phyloP scores from a whole-genome alignment of 2,888 invertebrate genomes.

The Chrysolina haemoptera region DNA sequence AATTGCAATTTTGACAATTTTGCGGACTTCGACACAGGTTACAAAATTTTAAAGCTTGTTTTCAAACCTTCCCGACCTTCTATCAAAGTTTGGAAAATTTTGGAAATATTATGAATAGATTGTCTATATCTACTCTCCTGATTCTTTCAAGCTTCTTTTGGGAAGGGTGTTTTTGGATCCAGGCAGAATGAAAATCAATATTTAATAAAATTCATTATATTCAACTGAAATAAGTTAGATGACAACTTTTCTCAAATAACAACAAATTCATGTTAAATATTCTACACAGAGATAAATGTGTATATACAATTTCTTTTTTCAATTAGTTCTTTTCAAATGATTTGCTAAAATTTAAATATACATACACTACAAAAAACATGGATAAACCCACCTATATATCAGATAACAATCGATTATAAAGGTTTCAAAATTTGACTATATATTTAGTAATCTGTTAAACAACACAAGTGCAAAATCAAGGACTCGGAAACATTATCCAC shows the following conservation, averaged over 20 bases:
- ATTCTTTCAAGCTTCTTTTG: too few species aligned
- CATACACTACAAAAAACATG: slow-evolving; percentile 70
- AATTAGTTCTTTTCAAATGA: slow-evolving; percentile 54
- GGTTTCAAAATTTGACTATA: slow-evolving; percentile 64
- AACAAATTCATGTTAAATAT: slow-evolving; percentile 67
- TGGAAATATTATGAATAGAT: too few species aligned
- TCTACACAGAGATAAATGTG: slow-evolving; percentile 69
- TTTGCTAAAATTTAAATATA: slow-evolving; percentile 65
- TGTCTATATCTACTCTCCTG: too few species aligned
- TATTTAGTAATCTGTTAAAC: slow-evolving; percentile 61
- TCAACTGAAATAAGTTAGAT: slow-evolving; percentile 71
- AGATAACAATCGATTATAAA: slow-evolving; percentile 68
- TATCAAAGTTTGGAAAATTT: too few species aligned
- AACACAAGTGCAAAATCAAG: slow-evolving; percentile 65
- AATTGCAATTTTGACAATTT: too few species aligned
- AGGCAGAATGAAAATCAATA: slow-evolving; percentile 3
- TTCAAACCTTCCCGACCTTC: too few species aligned
- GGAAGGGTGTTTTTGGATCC: background rate
- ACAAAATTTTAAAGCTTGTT: too few species aligned
- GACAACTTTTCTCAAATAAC: slow-evolving; percentile 70
- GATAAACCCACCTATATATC: slow-evolving; percentile 69
- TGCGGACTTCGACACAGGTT: too few species aligned
- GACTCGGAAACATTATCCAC: slow-evolving; percentile 62
- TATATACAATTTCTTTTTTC: slow-evolving; percentile 64
- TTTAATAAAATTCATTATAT: slow-evolving; percentile 70